Percentiles rank a stretch among this genome's conserved stretches.
Conservation (phyloP, 2,797 vertebrate species). For the Enteromius paludinosus region DNA sequence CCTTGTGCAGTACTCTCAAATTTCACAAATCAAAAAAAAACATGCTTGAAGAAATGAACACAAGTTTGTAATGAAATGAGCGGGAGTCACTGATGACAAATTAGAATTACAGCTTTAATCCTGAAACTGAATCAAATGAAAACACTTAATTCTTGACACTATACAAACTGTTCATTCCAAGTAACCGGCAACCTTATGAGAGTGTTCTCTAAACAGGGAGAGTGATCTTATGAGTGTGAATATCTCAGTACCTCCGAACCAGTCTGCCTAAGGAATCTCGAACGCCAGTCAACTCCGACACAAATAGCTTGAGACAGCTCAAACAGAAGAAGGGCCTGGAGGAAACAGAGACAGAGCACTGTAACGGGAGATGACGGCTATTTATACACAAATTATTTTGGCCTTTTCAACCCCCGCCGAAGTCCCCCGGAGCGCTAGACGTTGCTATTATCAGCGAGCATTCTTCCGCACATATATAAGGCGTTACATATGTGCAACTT, state of each 20-base stretch:
- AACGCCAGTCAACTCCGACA: conserved; percentile 62
- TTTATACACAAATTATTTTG: conserved; percentile 78
- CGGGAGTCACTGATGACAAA: neutral
- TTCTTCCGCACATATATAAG: conserved; percentile 65
- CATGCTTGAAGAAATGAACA: neutral
- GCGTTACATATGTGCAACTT: conserved; percentile 61
- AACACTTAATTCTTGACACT: neutral
- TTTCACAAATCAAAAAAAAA: neutral
- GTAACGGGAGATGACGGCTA: conserved; percentile 78
- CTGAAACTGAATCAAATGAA: neutral
- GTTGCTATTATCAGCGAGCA: conserved; percentile 62
- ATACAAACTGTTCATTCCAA: neutral
- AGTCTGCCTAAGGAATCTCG: conserved; percentile 38
- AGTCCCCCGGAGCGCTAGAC: conserved; percentile 63
- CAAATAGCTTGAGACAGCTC: conserved; percentile 69
- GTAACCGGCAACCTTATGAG: neutral
- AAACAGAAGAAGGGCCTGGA: conserved; percentile 37
- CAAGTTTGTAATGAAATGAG: neutral
- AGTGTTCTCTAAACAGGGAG: conserved; percentile 8
- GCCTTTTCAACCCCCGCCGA: conserved; percentile 26
- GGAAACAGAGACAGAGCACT: conserved; percentile 54
- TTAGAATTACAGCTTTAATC: neutral
- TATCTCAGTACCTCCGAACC: conserved; percentile 22
- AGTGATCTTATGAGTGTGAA: conserved; percentile 32
- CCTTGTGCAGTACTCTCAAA: neutral